Percentiles rank a stretch among this genome's conserved stretches.
These are phyloP conservation scores for Physocephala rufipes DNA, from an alignment of 2,888 invertebrate genomes.

Conservation along the genomic window DNA sequence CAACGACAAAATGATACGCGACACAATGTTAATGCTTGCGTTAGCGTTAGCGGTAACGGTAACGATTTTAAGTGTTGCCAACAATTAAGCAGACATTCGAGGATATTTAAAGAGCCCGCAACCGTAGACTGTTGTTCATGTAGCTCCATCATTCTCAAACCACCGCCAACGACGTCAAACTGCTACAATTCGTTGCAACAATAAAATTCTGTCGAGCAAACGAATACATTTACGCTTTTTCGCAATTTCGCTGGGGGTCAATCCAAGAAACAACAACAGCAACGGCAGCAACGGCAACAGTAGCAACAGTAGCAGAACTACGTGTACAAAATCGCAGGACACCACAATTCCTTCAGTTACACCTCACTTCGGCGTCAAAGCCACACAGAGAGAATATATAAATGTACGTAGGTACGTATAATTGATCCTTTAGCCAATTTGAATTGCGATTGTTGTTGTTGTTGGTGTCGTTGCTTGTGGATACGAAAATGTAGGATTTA, in stretches of 20 bases:
- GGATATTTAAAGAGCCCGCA: conserved; percentile 14
- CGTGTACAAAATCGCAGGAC: no score
- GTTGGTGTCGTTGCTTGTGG: not conserved
- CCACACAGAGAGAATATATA: no score
- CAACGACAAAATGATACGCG: not conserved
- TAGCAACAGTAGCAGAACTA: not conserved
- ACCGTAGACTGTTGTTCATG: not conserved
- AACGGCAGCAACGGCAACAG: not conserved
- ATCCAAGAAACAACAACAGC: not conserved
- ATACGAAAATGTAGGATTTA: conserved; percentile 27
- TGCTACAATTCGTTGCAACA: conserved; percentile 17
- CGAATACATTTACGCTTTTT: not conserved
- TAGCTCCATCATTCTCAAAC: not conserved
- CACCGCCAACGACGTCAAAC: conserved; percentile 10
- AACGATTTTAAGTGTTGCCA: conserved; percentile 22
- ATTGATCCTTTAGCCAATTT: no score
- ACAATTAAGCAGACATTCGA: conserved; percentile 19
- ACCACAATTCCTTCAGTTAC: no score
- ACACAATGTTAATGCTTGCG: not conserved
- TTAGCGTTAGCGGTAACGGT: no score
- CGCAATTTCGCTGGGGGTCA: not conserved
- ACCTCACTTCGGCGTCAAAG: no score
- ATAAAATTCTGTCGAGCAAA: conserved; percentile 13
- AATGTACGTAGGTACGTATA: no score
- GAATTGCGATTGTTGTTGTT: no score